Conservation (phyloP, 2,888 invertebrate genomes). For the Hyalella azteca region DNA sequence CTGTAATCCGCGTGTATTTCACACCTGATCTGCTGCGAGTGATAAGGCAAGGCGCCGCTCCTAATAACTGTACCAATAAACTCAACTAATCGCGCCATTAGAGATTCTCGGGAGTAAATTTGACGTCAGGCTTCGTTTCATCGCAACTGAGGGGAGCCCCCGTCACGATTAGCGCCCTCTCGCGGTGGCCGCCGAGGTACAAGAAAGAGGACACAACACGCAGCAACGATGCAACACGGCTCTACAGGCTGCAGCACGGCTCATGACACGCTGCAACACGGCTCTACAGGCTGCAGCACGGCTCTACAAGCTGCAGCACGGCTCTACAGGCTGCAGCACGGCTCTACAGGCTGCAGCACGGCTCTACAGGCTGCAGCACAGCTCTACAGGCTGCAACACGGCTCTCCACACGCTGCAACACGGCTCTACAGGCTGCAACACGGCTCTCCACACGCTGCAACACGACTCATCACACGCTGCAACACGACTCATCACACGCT, state of each 20-base stretch:
- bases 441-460: no score
- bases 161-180: no score
- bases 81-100: conserved; percentile 23
- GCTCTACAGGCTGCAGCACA: background rate
- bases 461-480: no score
- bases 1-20: conserved; percentile 30
- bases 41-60: conserved; percentile 25
- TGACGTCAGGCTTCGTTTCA: conserved; percentile 24
- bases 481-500: no score
- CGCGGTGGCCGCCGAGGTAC: background rate
- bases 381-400: background rate
- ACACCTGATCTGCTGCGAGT: conserved; percentile 29
- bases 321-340: no score
- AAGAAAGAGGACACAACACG: background rate
- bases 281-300: no score
- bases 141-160: background rate
- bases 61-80: conserved; percentile 28
- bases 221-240: background rate
- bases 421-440: no score
- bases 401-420: background rate
- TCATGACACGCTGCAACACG: background rate
- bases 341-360: no score
- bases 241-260: background rate
- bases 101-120: background rate
- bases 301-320: no score